Base-by-base conservation (phyloP, 2,797 vertebrate genomes). In the Nothura maculosa region DNA sequence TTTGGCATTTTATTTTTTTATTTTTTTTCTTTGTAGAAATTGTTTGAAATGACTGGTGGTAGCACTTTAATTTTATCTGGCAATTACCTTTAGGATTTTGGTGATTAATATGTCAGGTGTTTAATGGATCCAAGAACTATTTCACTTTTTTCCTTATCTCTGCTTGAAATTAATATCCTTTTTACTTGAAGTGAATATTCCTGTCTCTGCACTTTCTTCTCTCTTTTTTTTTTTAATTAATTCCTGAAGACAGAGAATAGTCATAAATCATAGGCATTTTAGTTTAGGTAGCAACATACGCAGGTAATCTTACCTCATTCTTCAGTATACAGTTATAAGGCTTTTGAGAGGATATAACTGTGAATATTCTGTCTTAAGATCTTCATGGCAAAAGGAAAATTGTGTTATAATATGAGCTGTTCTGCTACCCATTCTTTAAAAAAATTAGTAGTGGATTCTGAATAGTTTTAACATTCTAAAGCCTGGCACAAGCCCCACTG, bases 161-260 rank as follows among this genome's bases (percentile, higher is more conserved):
- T 87, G 88, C 27, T 17, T 74, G 21, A 80, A 91, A 85, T 81
- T 75, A 90, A 27, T 81, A 55, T 20, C 24, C 81, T 34, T 67
- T 87, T 45, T 25, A 38, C 36, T 63, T 45, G 20, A 78, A 92
- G 90, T 88, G 84, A 85, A 72, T 87, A 85, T 85, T 82, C 7
- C 1, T 67, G 73, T 94, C 36, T 58, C 57, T 86, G 7, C 6
- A 22, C 4, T 92, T 81, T 76, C 40, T 12, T 69, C 36, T 85
- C 22, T 47, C 22, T 22, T 47, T 48, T 80, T 81, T 80, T 79
- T 64, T 82, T 57, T 27, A 38, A 80, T 92, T 87, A 89, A 83
- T 90, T 12, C 19, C 45, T 45, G 36, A 72, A 67, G n/a, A 75
- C 70, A 91, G 72, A 34, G 52, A 22, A 32, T 40, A 34, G 22